Evolutionary conservation across 64 coral and sea anemone species (phyloP), one percentile per base, ranked within the genome.

Genomic region (Stylophora pistillata): DNA sequence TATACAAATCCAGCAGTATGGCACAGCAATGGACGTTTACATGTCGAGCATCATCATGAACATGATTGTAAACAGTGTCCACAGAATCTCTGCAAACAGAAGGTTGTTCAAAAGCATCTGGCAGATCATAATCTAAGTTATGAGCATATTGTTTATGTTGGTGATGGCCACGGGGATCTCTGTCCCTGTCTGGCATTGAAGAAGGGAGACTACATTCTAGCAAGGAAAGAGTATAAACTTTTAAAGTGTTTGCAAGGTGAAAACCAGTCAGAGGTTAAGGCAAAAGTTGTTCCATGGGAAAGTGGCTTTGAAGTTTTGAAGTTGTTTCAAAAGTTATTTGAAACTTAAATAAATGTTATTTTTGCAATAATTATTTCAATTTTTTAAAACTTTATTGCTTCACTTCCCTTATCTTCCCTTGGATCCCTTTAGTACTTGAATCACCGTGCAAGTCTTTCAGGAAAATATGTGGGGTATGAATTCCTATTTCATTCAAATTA

Each of bases 1-100:
- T 93, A 88, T 64, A 95, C 97, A 74, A 99, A 99, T 63, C 97
- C 97, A 76, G 97, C 97, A 47, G 25, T 21, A 1, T 99, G 97
- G 97, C 65, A 60, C 72, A 37, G 86, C 17, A 55, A 72, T 75
- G 93, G 93, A 0, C 25, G 77, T 52, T 89, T 99, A 33, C 69
- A 72, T 55, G 88, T 95, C 41, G 26, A 82, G 21, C 76, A 74
- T 31, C 93, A 93, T 56, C 93, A 99, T 12, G 79, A 74, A 23
- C 97, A 99, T 53, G 72, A 76, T 17, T 99, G 97, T 32, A 76
- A 34, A 0, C 16, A 62, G 6, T 99, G 97, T 16, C 90, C 93
- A 53, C 66, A 55, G 26, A 99, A 99, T 84, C 89, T 99, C 60
- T 99, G 97, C 74, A 99, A 99, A 74, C 80, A 71, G 53, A 85